These are phyloP conservation scores for Panthera leo DNA, from an alignment of 2,113 vertebrate genomes.

Conservation along the genomic window DNA sequence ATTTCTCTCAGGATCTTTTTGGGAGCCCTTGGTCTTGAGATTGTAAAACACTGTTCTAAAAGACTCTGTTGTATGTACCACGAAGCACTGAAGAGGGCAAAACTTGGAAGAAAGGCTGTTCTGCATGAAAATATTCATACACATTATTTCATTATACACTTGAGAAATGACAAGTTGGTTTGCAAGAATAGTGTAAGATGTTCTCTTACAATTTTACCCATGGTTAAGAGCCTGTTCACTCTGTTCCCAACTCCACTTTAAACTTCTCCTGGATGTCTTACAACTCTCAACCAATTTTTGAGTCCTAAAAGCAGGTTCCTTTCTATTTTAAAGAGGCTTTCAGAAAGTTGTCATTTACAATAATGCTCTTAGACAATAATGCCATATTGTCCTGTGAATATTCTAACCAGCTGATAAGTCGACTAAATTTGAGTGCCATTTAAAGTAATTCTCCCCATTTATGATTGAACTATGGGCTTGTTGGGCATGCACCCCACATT, in stretches of 20 bases:
- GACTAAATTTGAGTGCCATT: slow-evolving; percentile 60
- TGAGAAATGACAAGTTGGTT: slow-evolving; percentile 62
- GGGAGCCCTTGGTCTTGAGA: slow-evolving; percentile 43
- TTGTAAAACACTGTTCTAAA: neutral
- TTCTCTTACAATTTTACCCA: slow-evolving; percentile 66
- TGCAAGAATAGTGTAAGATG: slow-evolving; percentile 59
- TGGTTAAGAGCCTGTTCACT: slow-evolving; percentile 72
- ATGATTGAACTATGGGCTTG: neutral
- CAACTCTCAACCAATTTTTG: slow-evolving; percentile 64
- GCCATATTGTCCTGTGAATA: slow-evolving; percentile 38
- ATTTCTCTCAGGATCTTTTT: neutral
- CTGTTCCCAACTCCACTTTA: slow-evolving; percentile 72
- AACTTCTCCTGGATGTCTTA: slow-evolving; percentile 70
- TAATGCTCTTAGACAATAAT: slow-evolving; percentile 46
- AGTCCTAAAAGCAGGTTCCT: slow-evolving; percentile 65
- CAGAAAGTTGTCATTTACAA: neutral
- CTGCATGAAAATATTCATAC: slow-evolving; percentile 41
- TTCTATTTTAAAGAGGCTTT: slow-evolving; percentile 75
- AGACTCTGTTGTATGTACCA: neutral
- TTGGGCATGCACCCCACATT: neutral
- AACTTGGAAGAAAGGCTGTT: neutral
- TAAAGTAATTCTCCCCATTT: slow-evolving; percentile 24
- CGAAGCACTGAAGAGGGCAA: slow-evolving; percentile 1
- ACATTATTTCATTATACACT: slow-evolving; percentile 71
- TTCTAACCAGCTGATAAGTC: slow-evolving; percentile 49